Evolutionary conservation across 2,888 invertebrate species (phyloP).

Genomic region (Hypolimnas misippus): DNA sequence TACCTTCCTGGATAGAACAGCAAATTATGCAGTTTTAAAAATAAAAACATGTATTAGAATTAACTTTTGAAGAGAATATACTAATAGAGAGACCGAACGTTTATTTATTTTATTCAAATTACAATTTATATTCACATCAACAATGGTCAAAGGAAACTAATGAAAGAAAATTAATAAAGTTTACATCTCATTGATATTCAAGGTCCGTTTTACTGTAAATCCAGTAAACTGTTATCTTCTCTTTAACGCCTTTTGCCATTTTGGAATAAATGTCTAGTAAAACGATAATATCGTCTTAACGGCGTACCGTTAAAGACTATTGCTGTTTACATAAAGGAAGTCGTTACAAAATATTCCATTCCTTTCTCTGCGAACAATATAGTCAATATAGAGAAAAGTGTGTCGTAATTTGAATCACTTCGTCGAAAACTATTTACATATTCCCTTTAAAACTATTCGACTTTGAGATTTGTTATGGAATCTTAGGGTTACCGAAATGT

Average conservation of each 20-base stretch:
- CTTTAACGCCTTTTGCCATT: constrained; percentile 38
- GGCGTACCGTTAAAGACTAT: constrained; percentile 43
- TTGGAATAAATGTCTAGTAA: constrained; percentile 40
- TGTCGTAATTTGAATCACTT: constrained; percentile 39
- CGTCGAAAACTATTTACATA: constrained; percentile 27
- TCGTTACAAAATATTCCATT: constrained; percentile 35
- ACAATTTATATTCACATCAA: too few species aligned
- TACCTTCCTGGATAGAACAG: too few species aligned
- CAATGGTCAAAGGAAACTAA: constrained; percentile 4
- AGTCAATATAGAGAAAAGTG: constrained; percentile 35
- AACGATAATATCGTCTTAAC: constrained; percentile 45
- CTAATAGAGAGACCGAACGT: too few species aligned
- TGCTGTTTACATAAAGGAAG: constrained; percentile 42
- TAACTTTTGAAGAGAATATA: too few species aligned
- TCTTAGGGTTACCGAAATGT: not conserved
- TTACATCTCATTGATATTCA: constrained; percentile 27
- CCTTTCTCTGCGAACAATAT: constrained; percentile 41
- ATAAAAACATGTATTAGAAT: too few species aligned
- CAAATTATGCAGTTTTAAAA: too few species aligned
- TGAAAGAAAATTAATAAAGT: constrained; percentile 20
- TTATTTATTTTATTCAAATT: too few species aligned
- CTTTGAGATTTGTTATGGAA: not conserved
- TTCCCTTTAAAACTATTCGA: constrained; percentile 19
- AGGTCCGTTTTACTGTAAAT: constrained; percentile 30
- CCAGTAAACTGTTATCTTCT: constrained; percentile 39